phyloP scores from a whole-genome alignment of 2,113 vertebrate genomes.

The Budorcas taxicolor region DNA sequence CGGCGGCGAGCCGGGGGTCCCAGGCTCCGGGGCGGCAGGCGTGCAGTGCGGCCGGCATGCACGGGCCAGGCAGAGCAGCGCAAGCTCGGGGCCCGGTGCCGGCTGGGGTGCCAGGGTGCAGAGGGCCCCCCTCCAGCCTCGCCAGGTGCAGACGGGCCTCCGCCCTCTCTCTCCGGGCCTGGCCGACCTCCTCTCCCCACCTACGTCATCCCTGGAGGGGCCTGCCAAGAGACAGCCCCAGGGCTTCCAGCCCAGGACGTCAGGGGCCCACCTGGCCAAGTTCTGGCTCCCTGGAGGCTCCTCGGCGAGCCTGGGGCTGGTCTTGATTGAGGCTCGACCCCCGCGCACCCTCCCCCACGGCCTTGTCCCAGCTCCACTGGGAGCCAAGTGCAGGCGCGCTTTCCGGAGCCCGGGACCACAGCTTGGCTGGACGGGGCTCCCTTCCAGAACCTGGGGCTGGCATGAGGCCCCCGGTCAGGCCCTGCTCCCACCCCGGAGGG shows the following conservation, averaged over 20 bases:
- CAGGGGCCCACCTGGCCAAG: slow-evolving; percentile 26
- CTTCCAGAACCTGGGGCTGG: slow-evolving; percentile 27
- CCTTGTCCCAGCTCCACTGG: neutral
- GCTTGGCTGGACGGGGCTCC: neutral
- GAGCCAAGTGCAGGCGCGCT: neutral
- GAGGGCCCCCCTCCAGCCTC: neutral
- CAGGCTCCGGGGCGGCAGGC: slow-evolving; percentile 47
- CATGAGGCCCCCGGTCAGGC: neutral
- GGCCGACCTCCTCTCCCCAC: slow-evolving; percentile 49
- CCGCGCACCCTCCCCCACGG: neutral
- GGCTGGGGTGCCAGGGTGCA: slow-evolving; percentile 21
- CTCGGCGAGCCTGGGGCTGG: neutral
- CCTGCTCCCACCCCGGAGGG: neutral
- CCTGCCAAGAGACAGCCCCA: slow-evolving; percentile 54
- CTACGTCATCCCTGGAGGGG: slow-evolving; percentile 48
- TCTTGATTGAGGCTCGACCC: neutral
- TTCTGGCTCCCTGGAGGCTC: neutral
- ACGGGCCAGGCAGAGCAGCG: slow-evolving; percentile 47
- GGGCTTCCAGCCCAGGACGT: slow-evolving; percentile 12
- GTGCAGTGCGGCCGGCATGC: slow-evolving; percentile 64
- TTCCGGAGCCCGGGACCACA: neutral
- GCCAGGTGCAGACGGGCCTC: slow-evolving; percentile 16
- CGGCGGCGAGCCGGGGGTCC: neutral
- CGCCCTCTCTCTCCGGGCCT: slow-evolving; percentile 39
- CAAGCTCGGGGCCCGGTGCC: slow-evolving; percentile 31